A percentile compares a stretch with the other conserved stretches of the same genome.
Conservation (phyloP, 2,113 vertebrate species). For the Nestor notabilis region DNA sequence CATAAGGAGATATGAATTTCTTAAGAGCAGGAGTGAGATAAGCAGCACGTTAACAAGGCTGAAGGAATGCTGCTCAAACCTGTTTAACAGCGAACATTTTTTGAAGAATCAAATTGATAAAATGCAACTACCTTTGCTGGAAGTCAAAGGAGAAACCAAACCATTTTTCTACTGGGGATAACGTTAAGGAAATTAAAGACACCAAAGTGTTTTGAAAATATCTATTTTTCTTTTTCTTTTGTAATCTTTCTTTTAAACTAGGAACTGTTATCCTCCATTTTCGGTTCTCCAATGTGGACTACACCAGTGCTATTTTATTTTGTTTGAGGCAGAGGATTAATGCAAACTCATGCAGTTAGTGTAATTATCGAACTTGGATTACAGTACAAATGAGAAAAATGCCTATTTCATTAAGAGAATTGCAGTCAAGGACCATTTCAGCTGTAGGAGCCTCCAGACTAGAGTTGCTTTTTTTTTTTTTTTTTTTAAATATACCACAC, state of each 20-base stretch:
- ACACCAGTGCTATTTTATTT: neutral
- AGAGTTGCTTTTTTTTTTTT: neutral
- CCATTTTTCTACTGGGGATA: neutral
- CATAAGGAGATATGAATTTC: neutral
- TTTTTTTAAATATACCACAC: neutral
- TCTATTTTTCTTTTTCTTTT: neutral
- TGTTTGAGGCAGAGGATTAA: neutral
- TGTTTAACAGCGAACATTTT: neutral
- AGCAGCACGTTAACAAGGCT: neutral
- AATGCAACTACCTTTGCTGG: neutral
- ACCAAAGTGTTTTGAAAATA: neutral
- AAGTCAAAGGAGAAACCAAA: neutral
- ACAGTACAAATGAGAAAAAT: neutral
- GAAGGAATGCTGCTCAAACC: slow-evolving; percentile 28
- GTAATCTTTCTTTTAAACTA: neutral
- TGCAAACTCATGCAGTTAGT: neutral
- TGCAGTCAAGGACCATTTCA: neutral
- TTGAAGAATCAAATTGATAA: neutral
- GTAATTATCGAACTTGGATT: neutral
- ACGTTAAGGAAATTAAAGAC: neutral
- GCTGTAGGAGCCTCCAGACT: neutral
- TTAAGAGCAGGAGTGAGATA: slow-evolving; percentile 15
- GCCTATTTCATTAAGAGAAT: neutral
- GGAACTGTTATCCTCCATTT: neutral
- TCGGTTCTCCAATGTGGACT: neutral